phyloP scores from a whole-genome alignment of 1,140 invertebrate genomes.

The Orius laevigatus region DNA sequence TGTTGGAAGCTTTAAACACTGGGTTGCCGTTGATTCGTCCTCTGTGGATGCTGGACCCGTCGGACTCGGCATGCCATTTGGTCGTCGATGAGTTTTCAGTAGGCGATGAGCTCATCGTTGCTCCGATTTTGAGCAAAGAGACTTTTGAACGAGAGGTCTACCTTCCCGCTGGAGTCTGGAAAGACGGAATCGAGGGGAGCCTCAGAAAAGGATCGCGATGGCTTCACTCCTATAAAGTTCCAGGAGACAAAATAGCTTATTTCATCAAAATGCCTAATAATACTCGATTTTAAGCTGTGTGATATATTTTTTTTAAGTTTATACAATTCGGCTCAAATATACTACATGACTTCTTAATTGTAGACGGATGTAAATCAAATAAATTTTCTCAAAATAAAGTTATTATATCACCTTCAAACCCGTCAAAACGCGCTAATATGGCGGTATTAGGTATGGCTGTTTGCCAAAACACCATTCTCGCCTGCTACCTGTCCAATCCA shows the following conservation, averaged over 20 bases:
- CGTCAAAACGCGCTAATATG: no score
- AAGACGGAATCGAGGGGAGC: conserved; percentile 71
- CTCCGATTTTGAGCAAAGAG: conserved; percentile 61
- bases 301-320: no score
- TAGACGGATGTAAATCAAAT: no score
- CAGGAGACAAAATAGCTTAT: conserved; percentile 61
- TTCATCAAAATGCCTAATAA: conserved; percentile 74
- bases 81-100: conserved; percentile 80
- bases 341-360: no score
- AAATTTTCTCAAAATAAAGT: no score
- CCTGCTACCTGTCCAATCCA: no score
- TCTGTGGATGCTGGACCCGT: conserved; percentile 78
- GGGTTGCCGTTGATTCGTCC: conserved; percentile 75
- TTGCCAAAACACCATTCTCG: no score
- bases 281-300: conserved; percentile 43
- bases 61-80: conserved; percentile 57
- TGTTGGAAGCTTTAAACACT: conserved; percentile 53
- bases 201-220: conserved; percentile 70
- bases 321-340: no score
- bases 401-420: no score
- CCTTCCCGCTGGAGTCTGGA: conserved; percentile 74
- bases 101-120: conserved; percentile 80
- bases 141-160: conserved; percentile 52
- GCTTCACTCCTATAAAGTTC: conserved; percentile 73
- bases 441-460: no score